phyloP scores from a whole-genome alignment of 2,113 vertebrate genomes.

The Scortum barcoo region DNA sequence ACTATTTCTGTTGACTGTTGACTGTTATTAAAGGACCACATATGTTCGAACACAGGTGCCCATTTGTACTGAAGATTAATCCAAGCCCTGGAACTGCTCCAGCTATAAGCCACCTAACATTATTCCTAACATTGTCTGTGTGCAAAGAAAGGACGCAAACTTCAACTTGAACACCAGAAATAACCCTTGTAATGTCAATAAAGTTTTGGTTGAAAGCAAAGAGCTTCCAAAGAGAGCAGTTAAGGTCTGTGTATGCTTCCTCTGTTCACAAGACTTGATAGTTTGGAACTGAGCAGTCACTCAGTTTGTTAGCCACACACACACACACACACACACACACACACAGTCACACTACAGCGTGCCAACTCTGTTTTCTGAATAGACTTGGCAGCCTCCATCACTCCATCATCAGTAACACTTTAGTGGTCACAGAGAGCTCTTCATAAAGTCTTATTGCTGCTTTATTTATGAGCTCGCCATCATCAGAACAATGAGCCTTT shows the following conservation, averaged over 20 bases:
- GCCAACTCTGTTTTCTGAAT: slow-evolving; percentile 54
- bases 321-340: slow-evolving; percentile 8
- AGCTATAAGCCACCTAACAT: not conserved
- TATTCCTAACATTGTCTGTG: not conserved
- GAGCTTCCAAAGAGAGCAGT: slow-evolving; percentile 1
- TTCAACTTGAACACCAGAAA: not conserved
- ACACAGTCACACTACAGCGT: slow-evolving; percentile 22
- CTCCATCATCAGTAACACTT: slow-evolving; percentile 69
- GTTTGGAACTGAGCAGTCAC: slow-evolving; percentile 4
- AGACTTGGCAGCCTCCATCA: slow-evolving; percentile 54
- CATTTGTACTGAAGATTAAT: not conserved
- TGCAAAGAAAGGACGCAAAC: not conserved
- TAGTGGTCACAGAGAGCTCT: slow-evolving; percentile 63
- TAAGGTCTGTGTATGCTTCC: slow-evolving; percentile 7
- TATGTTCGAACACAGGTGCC: not conserved
- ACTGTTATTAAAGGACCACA: not conserved
- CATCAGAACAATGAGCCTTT: slow-evolving; percentile 72
- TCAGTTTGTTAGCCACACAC: not conserved
- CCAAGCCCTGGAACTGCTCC: too few species aligned
- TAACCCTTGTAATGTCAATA: not conserved
- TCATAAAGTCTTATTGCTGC: slow-evolving; percentile 66
- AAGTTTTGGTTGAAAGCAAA: not conserved
- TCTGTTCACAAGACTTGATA: slow-evolving; percentile 10
- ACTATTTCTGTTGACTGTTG: not conserved
- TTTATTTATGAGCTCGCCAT: slow-evolving; percentile 68